A percentile compares a stretch with the other conserved stretches of the same genome.
These are phyloP conservation scores for Brachyistius frenatus DNA, from an alignment of 2,113 vertebrate species.

Conservation along the genomic window DNA sequence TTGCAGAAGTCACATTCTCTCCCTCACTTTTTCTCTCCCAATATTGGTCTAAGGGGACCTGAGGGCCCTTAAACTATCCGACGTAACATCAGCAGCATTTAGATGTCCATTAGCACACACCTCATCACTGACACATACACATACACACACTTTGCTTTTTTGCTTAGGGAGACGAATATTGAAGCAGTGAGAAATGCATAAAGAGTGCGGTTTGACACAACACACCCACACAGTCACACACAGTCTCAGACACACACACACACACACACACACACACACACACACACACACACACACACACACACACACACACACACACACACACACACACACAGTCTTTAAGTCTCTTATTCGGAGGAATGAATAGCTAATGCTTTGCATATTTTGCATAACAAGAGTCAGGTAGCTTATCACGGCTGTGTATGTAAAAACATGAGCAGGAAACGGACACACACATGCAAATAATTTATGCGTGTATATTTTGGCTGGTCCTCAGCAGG, in stretches of 20 bases:
- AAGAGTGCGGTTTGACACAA: conserved; percentile 25
- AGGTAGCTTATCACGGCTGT: conserved; percentile 78
- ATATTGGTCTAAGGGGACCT: conserved; percentile 79
- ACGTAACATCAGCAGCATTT: conserved; percentile 82
- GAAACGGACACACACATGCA: conserved; percentile 63
- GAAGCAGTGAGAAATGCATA: conserved; percentile 30
- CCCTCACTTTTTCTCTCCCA: conserved; percentile 64
- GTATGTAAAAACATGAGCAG: conserved; percentile 61
- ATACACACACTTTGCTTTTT: conserved; percentile 38
- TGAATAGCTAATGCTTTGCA: conserved; percentile 46
- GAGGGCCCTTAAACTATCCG: conserved; percentile 76
- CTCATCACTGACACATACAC: conserved; percentile 31
- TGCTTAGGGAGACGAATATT: conserved; percentile 50
- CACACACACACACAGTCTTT: conserved; percentile 7
- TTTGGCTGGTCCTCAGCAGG: neutral
- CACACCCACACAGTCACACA: conserved; percentile 2
- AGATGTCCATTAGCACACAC: conserved; percentile 74
- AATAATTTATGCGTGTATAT: conserved; percentile 37
- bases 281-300: neutral
- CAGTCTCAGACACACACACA: neutral
- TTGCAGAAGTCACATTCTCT: conserved; percentile 79
- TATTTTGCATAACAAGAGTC: conserved; percentile 80
- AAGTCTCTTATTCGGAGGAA: conserved; percentile 10
- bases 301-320: conserved; percentile 2
- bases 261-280: neutral